phyloP scores from a whole-genome alignment of 2,888 invertebrate species.

The Xiphydria camelus region DNA sequence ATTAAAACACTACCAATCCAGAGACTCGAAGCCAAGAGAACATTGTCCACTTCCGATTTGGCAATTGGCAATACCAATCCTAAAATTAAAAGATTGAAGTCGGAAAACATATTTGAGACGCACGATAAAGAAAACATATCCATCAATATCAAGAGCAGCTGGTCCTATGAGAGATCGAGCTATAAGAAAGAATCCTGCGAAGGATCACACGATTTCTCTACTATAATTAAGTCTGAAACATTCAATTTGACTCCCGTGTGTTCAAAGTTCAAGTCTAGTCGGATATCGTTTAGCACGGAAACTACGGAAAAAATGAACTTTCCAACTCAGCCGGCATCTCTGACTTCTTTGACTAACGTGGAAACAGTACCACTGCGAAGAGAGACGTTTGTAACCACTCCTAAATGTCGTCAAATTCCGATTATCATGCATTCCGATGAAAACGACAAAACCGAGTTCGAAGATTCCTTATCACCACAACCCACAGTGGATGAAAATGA shows the following conservation, averaged over 20 bases:
- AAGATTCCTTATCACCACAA: slow-evolving; percentile 33
- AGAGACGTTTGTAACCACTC: slow-evolving; percentile 39
- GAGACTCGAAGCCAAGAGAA: too few relatives aligned
- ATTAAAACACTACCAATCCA: too few relatives aligned
- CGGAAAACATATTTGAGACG: neutral
- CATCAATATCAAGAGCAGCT: neutral
- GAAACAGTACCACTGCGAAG: slow-evolving; percentile 28
- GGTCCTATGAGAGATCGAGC: neutral
- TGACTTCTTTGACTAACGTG: slow-evolving; percentile 4
- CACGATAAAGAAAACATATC: neutral
- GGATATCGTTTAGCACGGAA: slow-evolving; percentile 40
- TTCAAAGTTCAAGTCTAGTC: slow-evolving; percentile 6
- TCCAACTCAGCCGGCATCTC: neutral
- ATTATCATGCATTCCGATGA: slow-evolving; percentile 6
- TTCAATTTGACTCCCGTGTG: slow-evolving; percentile 21
- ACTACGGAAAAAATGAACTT: slow-evolving; percentile 26
- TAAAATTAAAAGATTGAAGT: neutral
- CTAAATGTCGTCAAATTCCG: slow-evolving; percentile 6
- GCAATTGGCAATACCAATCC: neutral
- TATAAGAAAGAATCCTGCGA: neutral
- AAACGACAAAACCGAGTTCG: slow-evolving; percentile 19
- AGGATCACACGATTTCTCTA: slow-evolving; percentile 20
- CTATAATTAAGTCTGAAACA: slow-evolving; percentile 19
- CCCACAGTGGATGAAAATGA: slow-evolving; percentile 19
- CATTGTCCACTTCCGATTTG: neutral